Evolutionary conservation across 2,797 vertebrate genomes (phyloP), one percentile per base, ranked within the genome.

Genomic region (Tarsius wallacei): DNA sequence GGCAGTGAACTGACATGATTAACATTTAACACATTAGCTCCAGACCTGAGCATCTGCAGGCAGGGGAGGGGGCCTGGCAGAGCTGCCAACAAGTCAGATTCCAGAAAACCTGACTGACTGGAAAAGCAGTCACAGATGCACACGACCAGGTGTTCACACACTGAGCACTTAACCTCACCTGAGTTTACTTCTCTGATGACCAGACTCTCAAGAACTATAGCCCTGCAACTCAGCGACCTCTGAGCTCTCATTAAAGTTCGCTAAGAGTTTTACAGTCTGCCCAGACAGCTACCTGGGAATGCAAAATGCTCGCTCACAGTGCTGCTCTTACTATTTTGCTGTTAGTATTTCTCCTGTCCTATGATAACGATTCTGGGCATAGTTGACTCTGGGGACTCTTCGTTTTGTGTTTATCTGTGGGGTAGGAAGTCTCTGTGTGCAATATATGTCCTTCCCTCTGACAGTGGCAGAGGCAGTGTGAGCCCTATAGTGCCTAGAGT

Each of bases 61-160:
- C 87, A 13, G 47, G 63, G 47, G 6, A 24, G 71, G 28, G 51
- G 59, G 33, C 51, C 91, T 66, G 68, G 84, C 66, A 36, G 36
- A 49, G 24, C 55, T 64, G 33, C 57, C 85, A 83, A 63, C 15
- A 22, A 94, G 80, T 88, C 82, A 71, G 85, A 96, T 82, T 95
- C 91, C 89, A 61, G 11, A 82, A 87, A 94, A 90, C 97, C 77
- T 47, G 93, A 92, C 81, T 36, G 85, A 94, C 98, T 76, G 87
- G 97, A 97, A 92, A 53, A 66, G 59, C 89, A 70, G 0, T 53
- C 22, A 3, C 66, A 42, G 66, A n/a, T 19, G 76, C 89, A 17
- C 17, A 21, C 7, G 80, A 33, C 91, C 78, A 24, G 73, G 31
- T 84, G 59, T 87, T 92, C 71, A 47, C 49, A 53, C 74, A 90